Evolutionary conservation across 2,113 vertebrate species (phyloP).

Genomic region (Boulengeromyrus knoepffleri): DNA sequence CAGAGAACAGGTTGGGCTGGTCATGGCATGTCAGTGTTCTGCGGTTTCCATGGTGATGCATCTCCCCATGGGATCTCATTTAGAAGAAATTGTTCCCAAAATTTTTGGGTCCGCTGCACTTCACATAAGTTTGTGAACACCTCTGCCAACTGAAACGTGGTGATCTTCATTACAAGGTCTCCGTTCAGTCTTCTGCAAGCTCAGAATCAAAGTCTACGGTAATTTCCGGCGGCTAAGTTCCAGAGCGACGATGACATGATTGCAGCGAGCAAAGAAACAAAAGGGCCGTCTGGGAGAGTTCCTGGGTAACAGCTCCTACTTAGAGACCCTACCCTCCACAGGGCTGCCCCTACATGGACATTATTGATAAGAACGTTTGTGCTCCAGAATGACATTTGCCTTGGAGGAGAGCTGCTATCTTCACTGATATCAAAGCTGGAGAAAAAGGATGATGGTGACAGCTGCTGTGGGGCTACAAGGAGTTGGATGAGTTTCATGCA

Average conservation of each 20-base stretch:
- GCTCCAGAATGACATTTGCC: background rate
- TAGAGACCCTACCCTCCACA: background rate
- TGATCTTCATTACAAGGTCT: background rate
- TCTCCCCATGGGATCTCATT: background rate
- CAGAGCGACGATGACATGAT: conserved; percentile 20
- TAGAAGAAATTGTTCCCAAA: background rate
- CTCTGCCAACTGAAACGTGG: background rate
- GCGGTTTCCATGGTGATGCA: background rate
- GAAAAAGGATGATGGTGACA: background rate
- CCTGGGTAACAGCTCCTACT: background rate
- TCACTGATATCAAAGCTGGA: background rate
- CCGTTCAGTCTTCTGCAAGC: background rate
- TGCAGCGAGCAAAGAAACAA: background rate
- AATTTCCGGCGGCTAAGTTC: background rate
- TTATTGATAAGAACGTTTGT: background rate
- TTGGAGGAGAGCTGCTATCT: background rate
- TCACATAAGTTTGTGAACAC: background rate
- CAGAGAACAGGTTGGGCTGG: background rate
- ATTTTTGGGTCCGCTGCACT: background rate
- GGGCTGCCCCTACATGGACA: background rate
- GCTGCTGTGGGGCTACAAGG: background rate
- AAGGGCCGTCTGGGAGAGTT: conserved; percentile 7
- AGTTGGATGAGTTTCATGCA: background rate
- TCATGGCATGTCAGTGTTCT: background rate
- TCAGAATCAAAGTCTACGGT: background rate